These are phyloP conservation scores for Cryptotermes secundus DNA, from an alignment of 1,140 invertebrate genomes.

Conservation along the genomic window DNA sequence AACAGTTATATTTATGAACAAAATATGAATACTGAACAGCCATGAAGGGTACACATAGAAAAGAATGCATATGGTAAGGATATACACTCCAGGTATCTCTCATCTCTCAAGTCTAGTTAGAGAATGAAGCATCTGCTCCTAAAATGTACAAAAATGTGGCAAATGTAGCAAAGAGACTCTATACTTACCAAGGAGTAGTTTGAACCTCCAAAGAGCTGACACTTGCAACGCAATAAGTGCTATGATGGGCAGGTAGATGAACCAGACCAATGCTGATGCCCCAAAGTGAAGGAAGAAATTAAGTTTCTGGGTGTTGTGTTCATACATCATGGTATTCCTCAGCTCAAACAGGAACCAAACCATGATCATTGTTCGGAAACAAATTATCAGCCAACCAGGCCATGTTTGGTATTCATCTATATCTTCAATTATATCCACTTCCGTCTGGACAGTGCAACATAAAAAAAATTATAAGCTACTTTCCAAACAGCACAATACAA, in stretches of 20 bases:
- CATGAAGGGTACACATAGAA: too few relatives aligned
- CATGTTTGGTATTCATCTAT: slow-evolving; percentile 96
- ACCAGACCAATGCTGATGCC: slow-evolving; percentile 96
- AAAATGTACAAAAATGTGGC: too few relatives aligned
- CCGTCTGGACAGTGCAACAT: slow-evolving; percentile 64
- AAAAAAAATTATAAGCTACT: too few relatives aligned
- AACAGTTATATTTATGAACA: too few relatives aligned
- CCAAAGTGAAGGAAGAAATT: slow-evolving; percentile 95
- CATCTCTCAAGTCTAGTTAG: too few relatives aligned
- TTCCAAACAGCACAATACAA: too few relatives aligned
- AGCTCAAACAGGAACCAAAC: slow-evolving; percentile 92
- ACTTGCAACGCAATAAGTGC: slow-evolving; percentile 91
- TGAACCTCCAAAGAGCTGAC: slow-evolving; percentile 92
- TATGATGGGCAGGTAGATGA: slow-evolving; percentile 93
- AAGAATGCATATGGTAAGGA: too few relatives aligned
- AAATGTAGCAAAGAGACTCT: neutral
- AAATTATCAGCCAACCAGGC: slow-evolving; percentile 91
- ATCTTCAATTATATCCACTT: slow-evolving; percentile 93
- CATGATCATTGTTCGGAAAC: slow-evolving; percentile 87
- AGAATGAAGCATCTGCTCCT: too few relatives aligned
- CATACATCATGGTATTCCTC: slow-evolving; percentile 88
- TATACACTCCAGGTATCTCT: too few relatives aligned
- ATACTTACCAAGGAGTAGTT: slow-evolving; percentile 83
- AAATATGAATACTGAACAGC: too few relatives aligned
- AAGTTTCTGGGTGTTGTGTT: slow-evolving; percentile 86